Percentiles rank a stretch among this genome's conserved stretches.
Evolutionary conservation across 2,113 vertebrate species (phyloP).

Genomic region (Odobenus rosmarus): DNA sequence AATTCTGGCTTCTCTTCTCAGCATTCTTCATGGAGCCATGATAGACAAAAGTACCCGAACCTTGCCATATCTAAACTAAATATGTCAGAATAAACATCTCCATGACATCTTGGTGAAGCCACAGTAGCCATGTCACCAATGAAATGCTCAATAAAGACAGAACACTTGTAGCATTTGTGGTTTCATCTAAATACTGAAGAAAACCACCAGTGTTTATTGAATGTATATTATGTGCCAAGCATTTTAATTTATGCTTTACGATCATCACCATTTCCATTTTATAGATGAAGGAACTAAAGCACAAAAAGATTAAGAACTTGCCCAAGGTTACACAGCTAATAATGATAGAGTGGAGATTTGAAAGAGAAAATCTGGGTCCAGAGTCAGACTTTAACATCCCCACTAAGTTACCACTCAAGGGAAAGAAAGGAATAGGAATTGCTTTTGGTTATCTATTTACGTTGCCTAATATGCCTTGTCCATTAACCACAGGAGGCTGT

Average conservation of each 20-base stretch:
- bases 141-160: background rate
- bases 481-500: background rate
- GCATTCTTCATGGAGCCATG: background rate
- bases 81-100: background rate
- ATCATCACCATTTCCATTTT: background rate
- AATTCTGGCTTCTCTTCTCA: background rate
- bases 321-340: background rate
- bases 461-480: no score
- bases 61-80: background rate
- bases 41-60: background rate
- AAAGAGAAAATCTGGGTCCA: background rate
- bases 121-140: no score
- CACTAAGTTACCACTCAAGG: background rate
- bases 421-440: background rate
- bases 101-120: background rate
- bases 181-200: background rate
- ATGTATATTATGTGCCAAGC: background rate
- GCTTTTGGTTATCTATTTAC: background rate
- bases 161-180: background rate
- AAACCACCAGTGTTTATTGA: background rate
- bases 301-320: background rate
- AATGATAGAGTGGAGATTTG: background rate
- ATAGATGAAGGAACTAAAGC: background rate
- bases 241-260: background rate
- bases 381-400: background rate